phyloP scores from a whole-genome alignment of 2,797 vertebrate species.

The Mionectes olivaceus region DNA sequence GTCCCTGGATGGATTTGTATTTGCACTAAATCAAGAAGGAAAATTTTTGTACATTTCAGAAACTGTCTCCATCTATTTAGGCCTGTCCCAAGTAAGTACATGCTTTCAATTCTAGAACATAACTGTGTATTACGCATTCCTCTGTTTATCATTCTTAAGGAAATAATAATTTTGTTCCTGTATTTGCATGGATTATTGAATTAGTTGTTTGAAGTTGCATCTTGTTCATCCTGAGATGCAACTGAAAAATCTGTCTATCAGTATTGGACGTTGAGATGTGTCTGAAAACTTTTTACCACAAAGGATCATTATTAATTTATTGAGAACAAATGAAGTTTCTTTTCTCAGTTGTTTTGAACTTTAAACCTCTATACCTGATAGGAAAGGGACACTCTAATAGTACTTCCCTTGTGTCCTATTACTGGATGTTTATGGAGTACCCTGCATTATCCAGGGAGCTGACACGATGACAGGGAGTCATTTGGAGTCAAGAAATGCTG shows the following conservation, averaged over 20 bases:
- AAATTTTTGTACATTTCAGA: constrained; percentile 99
- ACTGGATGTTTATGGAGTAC: constrained; percentile 83
- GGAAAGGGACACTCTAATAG: constrained; percentile 81
- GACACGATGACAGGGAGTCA: constrained; percentile 84
- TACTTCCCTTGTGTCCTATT: constrained; percentile 85
- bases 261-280: not conserved
- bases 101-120: constrained; percentile 41
- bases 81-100: constrained; percentile 96
- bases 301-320: constrained; percentile 83
- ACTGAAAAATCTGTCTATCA: constrained; percentile 5
- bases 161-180: constrained; percentile 33
- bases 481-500: constrained; percentile 82
- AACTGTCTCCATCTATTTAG: constrained; percentile 99
- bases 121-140: not conserved
- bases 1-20: constrained; percentile 99
- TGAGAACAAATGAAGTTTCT: constrained; percentile 82
- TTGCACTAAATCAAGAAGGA: constrained; percentile 99
- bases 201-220: constrained; percentile 38
- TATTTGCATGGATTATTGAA: constrained; percentile 51
- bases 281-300: constrained; percentile 61
- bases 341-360: constrained; percentile 82
- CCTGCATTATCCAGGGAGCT: constrained; percentile 82
- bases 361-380: constrained; percentile 80
- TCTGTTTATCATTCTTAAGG: not conserved
- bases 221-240: constrained; percentile 17